A percentile compares a stretch with the other conserved stretches of the same genome.
Evolutionary conservation across 2,888 invertebrate species (phyloP).

Genomic region (Xestia sexstrigata): DNA sequence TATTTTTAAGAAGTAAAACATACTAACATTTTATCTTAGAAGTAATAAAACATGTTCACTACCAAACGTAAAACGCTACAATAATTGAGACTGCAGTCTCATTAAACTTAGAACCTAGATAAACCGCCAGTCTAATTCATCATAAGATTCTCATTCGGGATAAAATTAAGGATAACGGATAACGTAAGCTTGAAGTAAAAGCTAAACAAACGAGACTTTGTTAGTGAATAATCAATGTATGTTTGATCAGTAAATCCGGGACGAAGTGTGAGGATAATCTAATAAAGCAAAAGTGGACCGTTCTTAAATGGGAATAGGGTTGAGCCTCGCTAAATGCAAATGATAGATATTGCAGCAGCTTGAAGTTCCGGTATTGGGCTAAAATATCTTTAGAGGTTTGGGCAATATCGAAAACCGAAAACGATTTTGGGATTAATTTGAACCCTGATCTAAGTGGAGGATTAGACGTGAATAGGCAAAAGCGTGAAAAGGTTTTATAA

Average conservation of each 20-base stretch:
- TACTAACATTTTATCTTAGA: constrained; percentile 17
- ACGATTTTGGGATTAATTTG: constrained; percentile 27
- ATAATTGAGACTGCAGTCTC: not conserved
- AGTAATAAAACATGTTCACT: constrained; percentile 13
- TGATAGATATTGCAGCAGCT: constrained; percentile 46
- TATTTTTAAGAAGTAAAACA: constrained; percentile 7
- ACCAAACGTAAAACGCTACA: constrained; percentile 24
- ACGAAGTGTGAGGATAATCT: constrained; percentile 56
- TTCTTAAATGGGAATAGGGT: constrained; percentile 53
- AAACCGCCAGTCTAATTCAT: constrained; percentile 7
- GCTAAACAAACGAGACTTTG: constrained; percentile 34
- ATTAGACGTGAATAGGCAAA: constrained; percentile 18
- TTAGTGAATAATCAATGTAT: constrained; percentile 60
- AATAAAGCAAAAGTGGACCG: constrained; percentile 60
- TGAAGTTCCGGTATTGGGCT: constrained; percentile 36
- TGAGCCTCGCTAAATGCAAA: constrained; percentile 46
- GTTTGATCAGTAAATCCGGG: constrained; percentile 52
- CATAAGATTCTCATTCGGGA: constrained; percentile 9
- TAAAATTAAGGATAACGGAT: constrained; percentile 22
- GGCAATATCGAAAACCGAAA: constrained; percentile 11
- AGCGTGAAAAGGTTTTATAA: constrained; percentile 14
- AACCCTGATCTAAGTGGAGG: constrained; percentile 7
- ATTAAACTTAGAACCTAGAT: constrained; percentile 23
- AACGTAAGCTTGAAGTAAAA: constrained; percentile 28
- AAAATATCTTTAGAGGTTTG: constrained; percentile 41